Percentiles rank a stretch among this genome's conserved stretches.
Evolutionary conservation across 2,888 invertebrate genomes (phyloP).

Genomic region (Lapara coniferarum): DNA sequence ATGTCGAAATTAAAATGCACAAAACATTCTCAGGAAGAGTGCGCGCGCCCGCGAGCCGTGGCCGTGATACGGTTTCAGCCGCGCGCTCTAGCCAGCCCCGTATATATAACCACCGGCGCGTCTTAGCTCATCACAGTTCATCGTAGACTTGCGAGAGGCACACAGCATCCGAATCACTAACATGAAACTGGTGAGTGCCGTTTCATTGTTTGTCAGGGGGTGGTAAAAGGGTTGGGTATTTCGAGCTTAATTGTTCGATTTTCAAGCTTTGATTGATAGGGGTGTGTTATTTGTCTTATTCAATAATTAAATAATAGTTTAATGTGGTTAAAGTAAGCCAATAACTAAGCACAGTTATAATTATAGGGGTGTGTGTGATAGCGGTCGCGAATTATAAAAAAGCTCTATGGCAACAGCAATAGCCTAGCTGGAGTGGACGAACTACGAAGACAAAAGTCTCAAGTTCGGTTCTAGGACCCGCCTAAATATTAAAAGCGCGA

Average conservation of each 20-base stretch:
- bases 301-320: not conserved
- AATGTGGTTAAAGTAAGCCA: too few relatives aligned
- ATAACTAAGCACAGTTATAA: too few relatives aligned
- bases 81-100: constrained; percentile 55
- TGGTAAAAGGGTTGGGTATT: not conserved
- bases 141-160: constrained; percentile 53
- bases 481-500: too few relatives aligned
- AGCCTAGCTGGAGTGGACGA: too few relatives aligned
- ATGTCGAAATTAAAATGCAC: constrained; percentile 27
- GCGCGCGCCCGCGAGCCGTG: constrained; percentile 39
- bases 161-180: constrained; percentile 52
- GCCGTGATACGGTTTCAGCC: constrained; percentile 74
- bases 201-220: constrained; percentile 17
- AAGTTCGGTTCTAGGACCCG: too few relatives aligned
- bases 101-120: constrained; percentile 67
- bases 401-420: too few relatives aligned
- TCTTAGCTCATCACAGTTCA: constrained; percentile 68
- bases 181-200: constrained; percentile 79
- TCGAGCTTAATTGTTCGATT: not conserved
- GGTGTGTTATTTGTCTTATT: not conserved
- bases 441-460: too few relatives aligned
- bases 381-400: too few relatives aligned
- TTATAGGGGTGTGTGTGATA: too few relatives aligned
- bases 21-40: constrained; percentile 21
- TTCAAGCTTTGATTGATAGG: not conserved